Conservation (phyloP, 2,113 vertebrate genomes). For the Osmerus eperlanus region DNA sequence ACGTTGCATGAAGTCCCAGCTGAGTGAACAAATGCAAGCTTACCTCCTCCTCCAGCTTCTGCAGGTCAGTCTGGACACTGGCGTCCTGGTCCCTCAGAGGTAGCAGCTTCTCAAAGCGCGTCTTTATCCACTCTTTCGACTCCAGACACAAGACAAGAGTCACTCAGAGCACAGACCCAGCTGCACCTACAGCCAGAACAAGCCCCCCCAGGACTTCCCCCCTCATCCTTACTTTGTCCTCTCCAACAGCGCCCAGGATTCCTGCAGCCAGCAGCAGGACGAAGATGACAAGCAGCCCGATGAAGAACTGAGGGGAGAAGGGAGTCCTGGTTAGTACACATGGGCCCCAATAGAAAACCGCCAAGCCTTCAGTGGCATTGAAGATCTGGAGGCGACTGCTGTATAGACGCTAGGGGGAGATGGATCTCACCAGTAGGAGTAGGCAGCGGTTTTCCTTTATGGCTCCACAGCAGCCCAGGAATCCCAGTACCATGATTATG, state of each 20-base stretch:
- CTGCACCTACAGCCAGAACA: too few relatives aligned
- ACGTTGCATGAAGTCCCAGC: too few relatives aligned
- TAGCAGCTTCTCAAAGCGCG: neutral
- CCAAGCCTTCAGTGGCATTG: neutral
- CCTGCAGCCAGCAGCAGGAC: slow-evolving; percentile 65
- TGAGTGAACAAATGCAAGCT: neutral
- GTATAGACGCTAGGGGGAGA: neutral
- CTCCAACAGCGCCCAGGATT: slow-evolving; percentile 55
- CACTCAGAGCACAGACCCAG: neutral
- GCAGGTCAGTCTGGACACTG: slow-evolving; percentile 12
- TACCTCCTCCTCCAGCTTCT: slow-evolving; percentile 55
- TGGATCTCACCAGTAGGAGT: slow-evolving; percentile 77
- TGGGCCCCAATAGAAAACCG: neutral
- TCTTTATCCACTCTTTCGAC: slow-evolving; percentile 46
- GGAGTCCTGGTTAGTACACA: neutral
- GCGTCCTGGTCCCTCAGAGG: slow-evolving; percentile 10
- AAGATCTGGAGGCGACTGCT: neutral
- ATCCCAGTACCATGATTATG: slow-evolving; percentile 84
- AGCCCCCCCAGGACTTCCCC: too few relatives aligned
- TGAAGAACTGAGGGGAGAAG: slow-evolving; percentile 60
- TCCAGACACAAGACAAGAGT: slow-evolving; percentile 17
- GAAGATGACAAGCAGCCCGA: slow-evolving; percentile 67
- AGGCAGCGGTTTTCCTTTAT: slow-evolving; percentile 80
- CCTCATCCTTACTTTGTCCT: slow-evolving; percentile 37
- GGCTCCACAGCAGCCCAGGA: slow-evolving; percentile 88